A percentile compares a stretch with the other conserved stretches of the same genome.
Conservation (phyloP, 2,888 invertebrate genomes). For the Drosophila pegasa region DNA sequence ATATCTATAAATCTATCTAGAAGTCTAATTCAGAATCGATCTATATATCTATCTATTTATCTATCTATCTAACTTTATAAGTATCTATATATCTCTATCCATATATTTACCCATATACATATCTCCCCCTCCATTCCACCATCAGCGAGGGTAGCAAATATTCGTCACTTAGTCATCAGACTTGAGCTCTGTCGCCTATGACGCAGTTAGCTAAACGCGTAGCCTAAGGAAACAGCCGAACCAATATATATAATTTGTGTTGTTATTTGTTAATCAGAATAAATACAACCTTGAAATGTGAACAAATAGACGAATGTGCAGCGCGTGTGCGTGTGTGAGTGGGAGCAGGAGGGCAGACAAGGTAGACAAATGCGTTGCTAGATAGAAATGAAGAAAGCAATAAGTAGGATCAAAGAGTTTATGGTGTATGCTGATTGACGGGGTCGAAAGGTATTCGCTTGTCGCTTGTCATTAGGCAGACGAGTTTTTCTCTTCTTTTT, state of each 20-base stretch:
- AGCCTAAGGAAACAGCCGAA: slow-evolving; percentile 6
- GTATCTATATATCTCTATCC: no score
- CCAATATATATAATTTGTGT: slow-evolving; percentile 16
- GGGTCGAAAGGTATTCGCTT: slow-evolving; percentile 34
- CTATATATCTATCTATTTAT: no score
- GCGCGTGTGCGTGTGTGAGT: background rate
- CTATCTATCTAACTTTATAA: no score
- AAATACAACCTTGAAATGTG: slow-evolving; percentile 56
- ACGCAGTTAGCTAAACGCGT: slow-evolving; percentile 53
- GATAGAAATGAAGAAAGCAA: slow-evolving; percentile 1
- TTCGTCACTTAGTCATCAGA: background rate
- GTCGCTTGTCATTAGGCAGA: slow-evolving; percentile 39
- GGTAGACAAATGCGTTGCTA: background rate
- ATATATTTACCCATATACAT: no score
- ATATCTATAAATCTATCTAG: background rate
- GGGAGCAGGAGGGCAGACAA: slow-evolving; percentile 4
- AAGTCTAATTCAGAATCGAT: background rate
- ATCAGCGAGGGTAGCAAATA: slow-evolving; percentile 1
- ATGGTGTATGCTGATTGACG: slow-evolving; percentile 32
- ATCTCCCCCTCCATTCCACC: background rate
- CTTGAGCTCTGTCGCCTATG: slow-evolving; percentile 19
- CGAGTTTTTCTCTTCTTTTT: no score
- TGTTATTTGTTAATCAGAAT: slow-evolving; percentile 46
- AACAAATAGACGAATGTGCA: background rate
- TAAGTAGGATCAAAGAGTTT: slow-evolving; percentile 35